phyloP scores from a whole-genome alignment of 2,797 vertebrate genomes.

The Phrynocephalus vlangalii region DNA sequence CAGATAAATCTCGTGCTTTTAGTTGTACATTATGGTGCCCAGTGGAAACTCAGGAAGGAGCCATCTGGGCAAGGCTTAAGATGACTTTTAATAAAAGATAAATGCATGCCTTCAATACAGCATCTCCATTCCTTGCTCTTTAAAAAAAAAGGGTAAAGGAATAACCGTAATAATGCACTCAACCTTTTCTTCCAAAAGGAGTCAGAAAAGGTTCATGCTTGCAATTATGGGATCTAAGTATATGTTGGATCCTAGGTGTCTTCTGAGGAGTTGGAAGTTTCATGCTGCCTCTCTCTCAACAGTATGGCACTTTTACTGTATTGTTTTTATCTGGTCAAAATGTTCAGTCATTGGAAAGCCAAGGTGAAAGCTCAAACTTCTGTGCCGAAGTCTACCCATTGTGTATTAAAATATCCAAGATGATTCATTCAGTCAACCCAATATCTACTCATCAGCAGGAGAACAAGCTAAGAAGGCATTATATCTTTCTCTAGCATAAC shows the following conservation, averaged over 20 bases:
- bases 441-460: constrained; percentile 81
- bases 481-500: constrained; percentile 78
- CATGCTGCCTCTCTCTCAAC: constrained; percentile 46
- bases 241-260: constrained; percentile 51
- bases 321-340: constrained; percentile 74
- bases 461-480: constrained; percentile 79
- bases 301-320: constrained; percentile 57
- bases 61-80: neutral
- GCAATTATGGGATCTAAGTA: constrained; percentile 67
- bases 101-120: neutral
- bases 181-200: constrained; percentile 33
- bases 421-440: constrained; percentile 81
- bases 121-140: constrained; percentile 48
- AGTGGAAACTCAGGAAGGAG: neutral
- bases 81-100: constrained; percentile 3
- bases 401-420: constrained; percentile 80
- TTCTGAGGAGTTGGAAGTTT: constrained; percentile 60
- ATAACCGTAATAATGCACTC: constrained; percentile 30
- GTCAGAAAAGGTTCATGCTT: constrained; percentile 63
- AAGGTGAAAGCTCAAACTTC: constrained; percentile 81
- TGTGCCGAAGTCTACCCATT: constrained; percentile 70
- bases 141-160: constrained; percentile 29
- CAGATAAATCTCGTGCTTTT: neutral
- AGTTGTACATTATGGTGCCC: neutral
- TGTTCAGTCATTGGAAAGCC: constrained; percentile 74